Percentiles rank a stretch among this genome's conserved stretches.
phyloP scores from a whole-genome alignment of 92 coral and sea anemone species.

The Zoanthus sansibaricus region DNA sequence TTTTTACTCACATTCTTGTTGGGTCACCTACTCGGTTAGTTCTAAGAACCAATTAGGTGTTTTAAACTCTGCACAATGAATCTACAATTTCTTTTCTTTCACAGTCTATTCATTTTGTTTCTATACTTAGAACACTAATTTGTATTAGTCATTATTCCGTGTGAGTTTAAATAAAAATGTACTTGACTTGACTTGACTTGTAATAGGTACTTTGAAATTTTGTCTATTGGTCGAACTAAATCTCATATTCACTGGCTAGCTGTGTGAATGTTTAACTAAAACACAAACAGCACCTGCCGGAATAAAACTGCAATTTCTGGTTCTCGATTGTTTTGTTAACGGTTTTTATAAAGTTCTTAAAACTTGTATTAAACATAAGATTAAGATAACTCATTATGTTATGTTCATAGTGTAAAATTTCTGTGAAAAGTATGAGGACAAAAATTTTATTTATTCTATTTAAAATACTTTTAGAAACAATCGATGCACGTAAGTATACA shows the following conservation, averaged over 20 bases:
- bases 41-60: too few species aligned
- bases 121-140: too few species aligned
- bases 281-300: constrained; percentile 27
- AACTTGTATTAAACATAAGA: neutral
- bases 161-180: too few species aligned
- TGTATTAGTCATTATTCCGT: too few species aligned
- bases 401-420: neutral
- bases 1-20: too few species aligned
- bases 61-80: too few species aligned
- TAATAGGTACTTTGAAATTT: too few species aligned
- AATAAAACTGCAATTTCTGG: neutral
- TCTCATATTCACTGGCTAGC: neutral
- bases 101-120: too few species aligned
- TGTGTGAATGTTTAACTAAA: neutral
- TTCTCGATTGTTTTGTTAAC: constrained; percentile 13
- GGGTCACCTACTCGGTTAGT: too few species aligned
- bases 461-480: neutral
- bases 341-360: neutral
- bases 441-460: neutral
- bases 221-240: too few species aligned
- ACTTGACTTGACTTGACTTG: too few species aligned
- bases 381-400: neutral
- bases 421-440: neutral
- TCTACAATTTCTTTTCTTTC: too few species aligned
- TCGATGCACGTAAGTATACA: neutral